Percentiles rank a stretch among this genome's conserved stretches.
phyloP scores from a whole-genome alignment of 2,888 invertebrate species.

The Acronicta aceris region DNA sequence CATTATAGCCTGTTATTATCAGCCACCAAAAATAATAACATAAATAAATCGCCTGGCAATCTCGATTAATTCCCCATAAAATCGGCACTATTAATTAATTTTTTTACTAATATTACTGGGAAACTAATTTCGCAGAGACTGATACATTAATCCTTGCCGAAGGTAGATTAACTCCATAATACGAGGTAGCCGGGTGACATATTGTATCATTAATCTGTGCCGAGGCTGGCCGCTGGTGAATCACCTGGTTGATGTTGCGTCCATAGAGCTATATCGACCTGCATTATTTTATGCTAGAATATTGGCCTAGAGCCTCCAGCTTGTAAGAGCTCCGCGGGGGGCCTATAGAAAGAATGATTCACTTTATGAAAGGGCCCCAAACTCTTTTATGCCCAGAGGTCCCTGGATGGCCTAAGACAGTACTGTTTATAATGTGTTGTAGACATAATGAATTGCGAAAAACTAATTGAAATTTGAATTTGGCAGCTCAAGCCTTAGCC shows the following conservation, averaged over 20 bases:
- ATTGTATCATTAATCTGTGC: conserved; percentile 70
- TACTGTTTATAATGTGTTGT: too few relatives aligned
- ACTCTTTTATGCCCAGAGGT: too few relatives aligned
- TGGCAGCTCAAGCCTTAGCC: too few relatives aligned
- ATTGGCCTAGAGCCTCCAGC: too few relatives aligned
- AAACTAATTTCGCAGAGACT: conserved; percentile 44
- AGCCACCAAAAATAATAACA: too few relatives aligned
- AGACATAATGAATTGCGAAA: too few relatives aligned
- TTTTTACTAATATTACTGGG: conserved; percentile 39
- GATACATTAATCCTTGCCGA: conserved; percentile 64
- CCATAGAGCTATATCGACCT: conserved; percentile 7
- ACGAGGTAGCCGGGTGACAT: conserved; percentile 66
- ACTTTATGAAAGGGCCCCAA: too few relatives aligned
- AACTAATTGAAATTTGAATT: too few relatives aligned
- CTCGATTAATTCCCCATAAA: conserved; percentile 31
- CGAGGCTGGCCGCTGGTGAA: conserved; percentile 40
- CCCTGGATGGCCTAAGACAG: too few relatives aligned
- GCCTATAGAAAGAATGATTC: conserved; percentile 1
- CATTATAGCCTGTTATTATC: too few relatives aligned
- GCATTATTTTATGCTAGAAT: conserved; percentile 39
- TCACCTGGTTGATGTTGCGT: conserved; percentile 32
- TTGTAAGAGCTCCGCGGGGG: too few relatives aligned
- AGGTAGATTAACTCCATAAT: conserved; percentile 68
- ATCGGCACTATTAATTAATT: conserved; percentile 36
- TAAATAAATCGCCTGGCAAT: conserved; percentile 20